Evolutionary conservation across 2,888 invertebrate species (phyloP), one percentile per base, ranked within the genome.

Genomic region (Xanthostigma xanthostigma): DNA sequence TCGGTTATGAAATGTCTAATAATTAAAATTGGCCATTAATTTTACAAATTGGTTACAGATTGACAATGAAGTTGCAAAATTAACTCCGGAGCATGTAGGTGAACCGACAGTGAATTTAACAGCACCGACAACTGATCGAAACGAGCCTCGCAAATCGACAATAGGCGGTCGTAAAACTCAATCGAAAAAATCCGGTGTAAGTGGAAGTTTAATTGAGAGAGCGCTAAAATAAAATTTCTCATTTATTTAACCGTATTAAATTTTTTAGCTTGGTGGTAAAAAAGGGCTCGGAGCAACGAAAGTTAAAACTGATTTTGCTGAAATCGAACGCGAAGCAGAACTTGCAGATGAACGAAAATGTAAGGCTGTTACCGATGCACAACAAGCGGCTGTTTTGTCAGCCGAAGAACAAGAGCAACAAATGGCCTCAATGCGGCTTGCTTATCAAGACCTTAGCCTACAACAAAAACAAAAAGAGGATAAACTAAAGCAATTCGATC

Each of bases 251-350:
- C 9, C 33, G 14, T 11, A 6, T 33, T 43, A 45, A 52, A 41
- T 48, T 47, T 50, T 56, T n/a, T 56, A 90, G 90, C 62, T 91
- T 58, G 93, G 92, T 11, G 81, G 78, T 0, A 91, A 89, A 54
- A 94, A 91, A 63, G 81, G 86, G 39, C 70, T 97, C 47, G 97
- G 97, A 45, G 98, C 97, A 12, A 94, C 92, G 45, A 89, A 90
- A 65, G 92, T 97, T 33, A 86, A 86, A 59, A 80, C 92, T 4
- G 92, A 96, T 69, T 98, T 98, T 66, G 89, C 88, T 13, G 95
- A 94, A 62, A 80, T 97, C 52, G 96, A 97, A 68, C 81, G 84
- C 54, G 86, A 89, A 60, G 95, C 94, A 8, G 83, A 84, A 59
- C 75, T 87, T 66, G 81, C 85, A 3, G 89, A 92, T 67, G 85